Conservation (phyloP, 2,797 vertebrate genomes). For the Spinus olivaceus region DNA sequence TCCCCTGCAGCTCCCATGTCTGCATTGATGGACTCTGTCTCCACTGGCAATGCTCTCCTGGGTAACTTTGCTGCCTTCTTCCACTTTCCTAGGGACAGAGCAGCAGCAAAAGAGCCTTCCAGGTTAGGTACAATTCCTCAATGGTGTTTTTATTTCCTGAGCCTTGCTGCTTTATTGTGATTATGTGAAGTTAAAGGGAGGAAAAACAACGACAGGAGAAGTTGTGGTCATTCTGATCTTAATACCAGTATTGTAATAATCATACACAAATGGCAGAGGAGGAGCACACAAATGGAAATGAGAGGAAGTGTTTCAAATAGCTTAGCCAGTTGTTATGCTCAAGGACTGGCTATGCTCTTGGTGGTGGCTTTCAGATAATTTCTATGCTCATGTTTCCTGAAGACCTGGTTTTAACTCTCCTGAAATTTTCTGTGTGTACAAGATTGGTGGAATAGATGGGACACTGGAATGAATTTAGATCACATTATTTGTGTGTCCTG, state of each 20-base stretch:
- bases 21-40: not conserved
- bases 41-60: not conserved
- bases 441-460: not conserved
- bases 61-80: not conserved
- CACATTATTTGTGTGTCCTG: not conserved
- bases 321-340: not conserved
- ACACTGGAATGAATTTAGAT: not conserved
- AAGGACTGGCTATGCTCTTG: not conserved
- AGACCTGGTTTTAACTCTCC: not conserved
- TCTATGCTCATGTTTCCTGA: not conserved
- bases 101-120: not conserved
- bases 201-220: not conserved
- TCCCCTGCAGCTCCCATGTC: not conserved
- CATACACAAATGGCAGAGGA: not conserved
- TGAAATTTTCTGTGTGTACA: not conserved
- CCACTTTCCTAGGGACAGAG: not conserved
- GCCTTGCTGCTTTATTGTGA: not conserved
- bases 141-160: not conserved
- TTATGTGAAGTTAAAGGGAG: not conserved
- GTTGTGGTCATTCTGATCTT: not conserved
- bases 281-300: not conserved
- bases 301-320: not conserved
- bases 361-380: not conserved
- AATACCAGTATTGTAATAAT: not conserved
- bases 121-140: not conserved